A percentile compares a stretch with the other conserved stretches of the same genome.
Evolutionary conservation across 2,797 vertebrate species (phyloP).

Genomic region (Cyprinella venusta): DNA sequence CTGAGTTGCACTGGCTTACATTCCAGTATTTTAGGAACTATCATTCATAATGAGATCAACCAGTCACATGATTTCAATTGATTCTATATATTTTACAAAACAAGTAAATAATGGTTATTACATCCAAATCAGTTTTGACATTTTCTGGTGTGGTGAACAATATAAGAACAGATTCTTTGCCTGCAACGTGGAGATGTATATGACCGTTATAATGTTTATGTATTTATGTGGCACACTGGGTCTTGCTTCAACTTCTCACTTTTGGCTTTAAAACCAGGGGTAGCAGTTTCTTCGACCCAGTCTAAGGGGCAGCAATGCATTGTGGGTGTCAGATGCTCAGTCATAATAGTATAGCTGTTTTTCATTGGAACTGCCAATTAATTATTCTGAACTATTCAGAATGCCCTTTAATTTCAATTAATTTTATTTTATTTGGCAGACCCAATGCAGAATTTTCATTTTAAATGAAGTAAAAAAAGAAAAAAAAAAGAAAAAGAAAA

Average conservation of each 20-base stretch:
- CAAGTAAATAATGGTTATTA: neutral
- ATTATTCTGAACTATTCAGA: conserved; percentile 60
- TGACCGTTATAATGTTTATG: conserved; percentile 42
- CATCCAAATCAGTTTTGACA: neutral
- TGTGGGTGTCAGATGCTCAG: conserved; percentile 54
- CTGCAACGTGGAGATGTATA: neutral
- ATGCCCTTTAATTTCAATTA: neutral
- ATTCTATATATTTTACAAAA: neutral
- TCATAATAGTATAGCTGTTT: conserved; percentile 49
- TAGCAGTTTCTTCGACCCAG: conserved; percentile 67
- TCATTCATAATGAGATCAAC: conserved; percentile 6
- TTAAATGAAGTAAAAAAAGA: neutral
- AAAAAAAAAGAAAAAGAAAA: neutral
- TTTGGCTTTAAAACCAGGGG: conserved; percentile 63
- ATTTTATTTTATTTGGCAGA: neutral
- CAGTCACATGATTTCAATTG: neutral
- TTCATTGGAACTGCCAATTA: conserved; percentile 65
- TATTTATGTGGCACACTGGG: conserved; percentile 49
- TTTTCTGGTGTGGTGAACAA: neutral
- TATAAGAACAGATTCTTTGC: neutral
- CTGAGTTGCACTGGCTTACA: conserved; percentile 12
- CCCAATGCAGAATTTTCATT: neutral
- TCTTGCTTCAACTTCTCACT: neutral
- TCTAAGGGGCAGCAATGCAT: conserved; percentile 70
- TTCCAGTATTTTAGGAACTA: conserved; percentile 4